Base-by-base conservation (phyloP, 2,797 vertebrate genomes). In the Gouania willdenowi region DNA sequence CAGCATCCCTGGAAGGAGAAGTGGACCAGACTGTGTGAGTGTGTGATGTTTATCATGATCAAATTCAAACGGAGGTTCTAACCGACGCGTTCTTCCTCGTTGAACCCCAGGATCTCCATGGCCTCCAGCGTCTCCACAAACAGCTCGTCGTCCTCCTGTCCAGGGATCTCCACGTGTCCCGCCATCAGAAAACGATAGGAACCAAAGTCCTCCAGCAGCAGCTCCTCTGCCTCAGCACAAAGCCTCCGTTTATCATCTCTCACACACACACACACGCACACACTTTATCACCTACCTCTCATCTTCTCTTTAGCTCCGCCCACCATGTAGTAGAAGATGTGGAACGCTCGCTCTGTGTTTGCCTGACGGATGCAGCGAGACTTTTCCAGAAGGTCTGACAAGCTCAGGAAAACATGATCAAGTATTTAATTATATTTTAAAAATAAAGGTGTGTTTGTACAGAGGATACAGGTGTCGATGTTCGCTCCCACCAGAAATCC, bases 261-360 rank as follows among this genome's bases (percentile, higher is more conserved):
- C n/a, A n/a, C n/a, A n/a, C n/a, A n/a, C n/a, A n/a, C n/a, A n/a
- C n/a, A n/a, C n/a, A n/a, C n/a, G n/a, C n/a, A n/a, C n/a, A n/a
- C n/a, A n/a, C n/a, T n/a, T n/a, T n/a, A n/a, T n/a, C 38, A 39
- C 79, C 66, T 64, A 89, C 88, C 87, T 5, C 51, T 81, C 34
- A 89, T 83, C 64, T 93, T 90, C 18, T 91, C 91, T 32, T 87
- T 88, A 61, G 92, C 84, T 39, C 95, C 95, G 1, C 92, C 84
- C 46, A 98, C 86, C 90, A 98, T 77, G 66, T 98, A 98, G 70
- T 98, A 98, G 66, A 98, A 98, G 74, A 98, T 95, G 71, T 98
- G 95, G 61, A 98, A 98, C 0, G 95, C 87, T 77, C 94, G 80
- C 77, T 98, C 95, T 0, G 94, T 94, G 75, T 79, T 89, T 6